Base-by-base conservation (phyloP, 2,797 vertebrate species). In the Pseudochromis fuscus region DNA sequence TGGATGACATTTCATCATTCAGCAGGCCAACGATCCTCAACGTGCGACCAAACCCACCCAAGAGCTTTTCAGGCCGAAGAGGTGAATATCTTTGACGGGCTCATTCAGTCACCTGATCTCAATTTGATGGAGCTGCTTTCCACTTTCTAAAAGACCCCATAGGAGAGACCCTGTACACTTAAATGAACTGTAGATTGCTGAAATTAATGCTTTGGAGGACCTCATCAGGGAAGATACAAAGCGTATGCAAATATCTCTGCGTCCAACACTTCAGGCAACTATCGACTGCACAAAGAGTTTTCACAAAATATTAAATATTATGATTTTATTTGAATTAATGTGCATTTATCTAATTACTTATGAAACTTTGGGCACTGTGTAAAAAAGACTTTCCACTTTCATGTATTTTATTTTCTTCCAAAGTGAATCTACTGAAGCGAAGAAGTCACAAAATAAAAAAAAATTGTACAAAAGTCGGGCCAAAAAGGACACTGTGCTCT, bases 1-100 rank as follows among this genome's bases (percentile, higher is more conserved):
- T 24, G 28, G 28, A 64, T 5, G 28, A 25, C 48, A 42, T 73
- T 68, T 59, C 40, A 73, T 33, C 48, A 37, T 55, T 57, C 23
- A 42, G 40, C 24, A 10, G 25, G 15, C 61, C 30, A 25, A 33
- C 19, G 1, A 7, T 6, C 19, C 19, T 12, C 12, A 45, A 45
- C 35, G 27, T 30, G 12, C 8, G 6, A 21, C 37, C 21, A 30
- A 31, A 33, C 15, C 6, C 59, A 25, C 40, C 19, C 3, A 24
- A 46, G 18, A 49, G 21, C 9, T 28, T 59, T 44, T 42, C 31
- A 38, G 38, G 28, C 31, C 18, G 4, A 58, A 50, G 44, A n/a
- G 15, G 27, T 23, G 13, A 25, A 19, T 5, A 10, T n/a, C 33
- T 28, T 45, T 7, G 25, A 50, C 25, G 16, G 42, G 21, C 33